Evolutionary conservation across 2,888 invertebrate species (phyloP).

Genomic region (Catocala nupta): DNA sequence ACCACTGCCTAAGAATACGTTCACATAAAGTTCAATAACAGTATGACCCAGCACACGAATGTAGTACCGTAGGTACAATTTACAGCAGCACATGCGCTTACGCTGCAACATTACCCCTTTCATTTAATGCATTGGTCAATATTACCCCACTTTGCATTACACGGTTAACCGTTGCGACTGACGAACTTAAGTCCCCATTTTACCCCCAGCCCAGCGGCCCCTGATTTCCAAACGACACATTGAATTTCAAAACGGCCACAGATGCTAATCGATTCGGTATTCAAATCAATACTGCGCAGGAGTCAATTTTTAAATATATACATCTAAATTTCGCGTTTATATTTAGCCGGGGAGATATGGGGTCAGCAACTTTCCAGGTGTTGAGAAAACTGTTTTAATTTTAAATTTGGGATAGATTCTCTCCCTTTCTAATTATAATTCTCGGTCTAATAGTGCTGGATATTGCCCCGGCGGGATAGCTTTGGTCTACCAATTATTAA

Average conservation of each 20-base stretch:
- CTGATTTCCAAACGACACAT: slow-evolving; percentile 25
- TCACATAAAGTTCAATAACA: too few species aligned
- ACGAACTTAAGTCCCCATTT: slow-evolving; percentile 11
- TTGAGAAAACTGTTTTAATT: slow-evolving; percentile 1
- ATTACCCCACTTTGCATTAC: slow-evolving; percentile 1
- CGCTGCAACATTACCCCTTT: too few species aligned
- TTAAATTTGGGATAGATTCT: neutral
- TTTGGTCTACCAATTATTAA: too few species aligned
- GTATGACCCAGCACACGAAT: too few species aligned
- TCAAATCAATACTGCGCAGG: slow-evolving; percentile 27
- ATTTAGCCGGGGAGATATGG: slow-evolving; percentile 6
- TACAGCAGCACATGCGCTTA: too few species aligned
- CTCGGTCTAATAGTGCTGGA: too few species aligned
- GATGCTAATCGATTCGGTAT: slow-evolving; percentile 46
- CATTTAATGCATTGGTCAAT: neutral
- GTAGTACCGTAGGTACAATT: too few species aligned
- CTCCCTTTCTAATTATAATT: too few species aligned
- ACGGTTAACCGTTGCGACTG: slow-evolving; percentile 10
- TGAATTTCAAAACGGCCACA: slow-evolving; percentile 44
- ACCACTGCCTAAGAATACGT: too few species aligned
- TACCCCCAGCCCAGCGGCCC: neutral
- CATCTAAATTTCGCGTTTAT: slow-evolving; percentile 23
- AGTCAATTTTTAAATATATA: slow-evolving; percentile 21
- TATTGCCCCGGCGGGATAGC: too few species aligned
- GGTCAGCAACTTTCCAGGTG: slow-evolving; percentile 24